phyloP scores from a whole-genome alignment of 1,140 invertebrate genomes.

The Heliconius nattereri region DNA sequence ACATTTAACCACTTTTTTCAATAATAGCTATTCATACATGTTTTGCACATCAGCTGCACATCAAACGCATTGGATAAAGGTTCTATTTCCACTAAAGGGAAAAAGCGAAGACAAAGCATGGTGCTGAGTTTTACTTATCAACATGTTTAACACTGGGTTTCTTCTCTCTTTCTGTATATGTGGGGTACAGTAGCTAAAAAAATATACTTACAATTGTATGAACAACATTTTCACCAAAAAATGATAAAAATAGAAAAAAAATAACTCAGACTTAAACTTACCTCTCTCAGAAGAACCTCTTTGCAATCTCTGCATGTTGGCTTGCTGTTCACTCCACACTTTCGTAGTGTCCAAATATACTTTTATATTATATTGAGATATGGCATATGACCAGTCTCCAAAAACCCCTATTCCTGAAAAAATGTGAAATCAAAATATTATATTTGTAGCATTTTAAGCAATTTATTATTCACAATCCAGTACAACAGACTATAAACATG shows the following conservation, averaged over 20 bases:
- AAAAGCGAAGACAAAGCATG: too few relatives aligned
- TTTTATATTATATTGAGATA: constrained; percentile 64
- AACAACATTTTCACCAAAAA: too few relatives aligned
- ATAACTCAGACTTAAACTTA: not conserved
- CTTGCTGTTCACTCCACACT: constrained; percentile 5
- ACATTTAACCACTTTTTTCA: too few relatives aligned
- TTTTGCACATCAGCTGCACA: too few relatives aligned
- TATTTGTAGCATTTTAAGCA: not conserved
- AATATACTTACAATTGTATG: not conserved
- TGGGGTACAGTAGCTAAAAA: not conserved
- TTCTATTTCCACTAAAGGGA: too few relatives aligned
- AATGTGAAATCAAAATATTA: not conserved
- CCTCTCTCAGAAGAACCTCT: not conserved
- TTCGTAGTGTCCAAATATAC: constrained; percentile 54
- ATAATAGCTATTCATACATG: too few relatives aligned
- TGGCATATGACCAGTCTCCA: constrained; percentile 59
- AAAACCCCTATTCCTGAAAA: constrained; percentile 64
- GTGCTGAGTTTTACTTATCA: too few relatives aligned
- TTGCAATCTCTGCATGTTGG: not conserved
- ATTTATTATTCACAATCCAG: too few relatives aligned
- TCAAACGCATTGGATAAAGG: too few relatives aligned
- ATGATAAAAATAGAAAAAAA: too few relatives aligned
- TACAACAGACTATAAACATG: too few relatives aligned
- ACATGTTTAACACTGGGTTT: too few relatives aligned
- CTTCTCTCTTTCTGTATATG: not conserved